Conservation (phyloP, 2,797 vertebrate genomes). For the Enteromius thamalakanensis region DNA sequence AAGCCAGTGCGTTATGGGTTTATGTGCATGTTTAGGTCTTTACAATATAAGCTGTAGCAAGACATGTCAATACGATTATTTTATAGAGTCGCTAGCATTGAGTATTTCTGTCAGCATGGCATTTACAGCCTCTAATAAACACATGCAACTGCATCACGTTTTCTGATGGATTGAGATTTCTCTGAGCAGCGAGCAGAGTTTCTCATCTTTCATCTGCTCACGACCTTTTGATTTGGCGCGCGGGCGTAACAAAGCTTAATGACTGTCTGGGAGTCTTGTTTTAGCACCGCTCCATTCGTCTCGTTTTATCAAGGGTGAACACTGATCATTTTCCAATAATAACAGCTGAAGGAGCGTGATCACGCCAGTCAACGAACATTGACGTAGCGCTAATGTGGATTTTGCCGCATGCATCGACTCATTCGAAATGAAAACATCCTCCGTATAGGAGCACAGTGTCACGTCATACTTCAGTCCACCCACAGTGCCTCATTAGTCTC, state of each 20-base stretch:
- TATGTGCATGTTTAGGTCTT: conserved; percentile 61
- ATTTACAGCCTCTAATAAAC: conserved; percentile 45
- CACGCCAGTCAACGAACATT: neutral
- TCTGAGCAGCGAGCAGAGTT: neutral
- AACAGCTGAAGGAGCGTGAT: conserved; percentile 22
- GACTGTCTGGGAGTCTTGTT: conserved; percentile 32
- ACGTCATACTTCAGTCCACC: neutral
- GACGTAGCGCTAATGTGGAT: neutral
- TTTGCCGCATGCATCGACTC: neutral
- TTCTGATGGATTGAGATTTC: conserved; percentile 20
- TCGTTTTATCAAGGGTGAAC: conserved; percentile 28
- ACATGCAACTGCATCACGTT: neutral
- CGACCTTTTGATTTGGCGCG: conserved; percentile 35
- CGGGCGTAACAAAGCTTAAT: conserved; percentile 1
- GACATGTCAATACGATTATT: conserved; percentile 32
- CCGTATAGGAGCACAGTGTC: neutral
- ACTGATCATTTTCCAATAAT: conserved; percentile 40
- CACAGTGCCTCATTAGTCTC: conserved; percentile 25
- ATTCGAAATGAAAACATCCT: conserved; percentile 11
- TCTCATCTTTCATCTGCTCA: conserved; percentile 21
- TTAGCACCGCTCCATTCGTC: conserved; percentile 32
- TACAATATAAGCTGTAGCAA: conserved; percentile 56
- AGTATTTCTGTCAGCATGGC: conserved; percentile 44
- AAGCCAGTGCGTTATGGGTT: conserved; percentile 62
- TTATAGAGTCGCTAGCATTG: conserved; percentile 9